Percentiles rank a stretch among this genome's conserved stretches.
Conservation (phyloP, 23 tunicate species). For the Halocynthia aurantium region DNA sequence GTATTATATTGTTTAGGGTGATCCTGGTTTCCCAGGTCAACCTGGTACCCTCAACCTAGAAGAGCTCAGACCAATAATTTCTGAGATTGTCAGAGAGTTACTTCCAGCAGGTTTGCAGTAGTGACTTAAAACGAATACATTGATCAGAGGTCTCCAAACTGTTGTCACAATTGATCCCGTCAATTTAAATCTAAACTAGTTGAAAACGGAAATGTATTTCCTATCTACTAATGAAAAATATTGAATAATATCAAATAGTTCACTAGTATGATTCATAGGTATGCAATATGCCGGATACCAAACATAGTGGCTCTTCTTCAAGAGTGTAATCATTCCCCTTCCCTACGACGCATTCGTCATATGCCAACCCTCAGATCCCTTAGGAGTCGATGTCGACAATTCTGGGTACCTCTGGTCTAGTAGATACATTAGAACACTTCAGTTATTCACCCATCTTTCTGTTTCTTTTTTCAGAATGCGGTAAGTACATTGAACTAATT, state of each 20-base stretch:
- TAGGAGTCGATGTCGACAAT: not conserved
- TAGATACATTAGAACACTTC: not conserved
- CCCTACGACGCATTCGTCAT: not conserved
- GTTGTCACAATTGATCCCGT: too few relatives aligned
- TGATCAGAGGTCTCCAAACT: too few relatives aligned
- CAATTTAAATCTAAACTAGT: too few relatives aligned
- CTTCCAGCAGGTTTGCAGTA: constrained; percentile 45
- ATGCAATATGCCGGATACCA: too few relatives aligned
- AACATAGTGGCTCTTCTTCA: too few relatives aligned
- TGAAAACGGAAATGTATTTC: too few relatives aligned
- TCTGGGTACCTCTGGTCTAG: not conserved
- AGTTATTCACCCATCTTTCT: not conserved
- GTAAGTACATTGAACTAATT: not conserved
- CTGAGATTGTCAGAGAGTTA: constrained; percentile 50
- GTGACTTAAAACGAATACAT: too few relatives aligned
- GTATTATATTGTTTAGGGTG: constrained; percentile 36
- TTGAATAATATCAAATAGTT: too few relatives aligned
- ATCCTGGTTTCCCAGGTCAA: constrained; percentile 38
- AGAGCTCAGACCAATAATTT: constrained; percentile 43
- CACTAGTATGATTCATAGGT: too few relatives aligned
- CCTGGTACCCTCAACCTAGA: constrained; percentile 21
- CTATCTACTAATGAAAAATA: too few relatives aligned
- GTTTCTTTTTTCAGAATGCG: constrained; percentile 18
- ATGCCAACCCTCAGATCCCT: not conserved
- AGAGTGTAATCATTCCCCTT: too few relatives aligned